These are phyloP conservation scores for Acrocephalus arundinaceus DNA, from an alignment of 2,113 vertebrate species.

Conservation along the genomic window DNA sequence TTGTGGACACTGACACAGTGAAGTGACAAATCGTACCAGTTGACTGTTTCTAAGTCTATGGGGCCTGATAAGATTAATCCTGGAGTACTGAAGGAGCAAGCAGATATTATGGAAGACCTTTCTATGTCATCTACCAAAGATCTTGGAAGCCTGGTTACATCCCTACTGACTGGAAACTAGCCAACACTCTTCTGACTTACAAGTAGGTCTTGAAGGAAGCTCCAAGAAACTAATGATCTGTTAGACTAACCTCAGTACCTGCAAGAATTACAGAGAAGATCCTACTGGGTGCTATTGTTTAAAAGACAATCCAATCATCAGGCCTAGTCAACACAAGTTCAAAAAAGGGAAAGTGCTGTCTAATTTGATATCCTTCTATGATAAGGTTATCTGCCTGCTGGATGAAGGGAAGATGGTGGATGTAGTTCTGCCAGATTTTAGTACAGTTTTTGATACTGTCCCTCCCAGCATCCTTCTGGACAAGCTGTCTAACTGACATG, in stretches of 20 bases:
- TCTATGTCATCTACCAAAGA: background rate
- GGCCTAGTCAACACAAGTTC: background rate
- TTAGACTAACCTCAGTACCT: background rate
- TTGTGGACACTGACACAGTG: background rate
- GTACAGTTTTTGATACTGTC: background rate
- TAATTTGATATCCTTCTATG: background rate
- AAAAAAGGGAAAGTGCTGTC: background rate
- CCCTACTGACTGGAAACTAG: background rate
- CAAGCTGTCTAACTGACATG: background rate
- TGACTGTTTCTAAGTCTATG: background rate
- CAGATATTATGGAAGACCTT: background rate
- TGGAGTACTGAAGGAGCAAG: background rate
- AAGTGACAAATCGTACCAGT: fast-evolving
- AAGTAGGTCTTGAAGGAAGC: background rate
- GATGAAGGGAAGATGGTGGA: background rate
- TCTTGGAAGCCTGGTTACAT: background rate
- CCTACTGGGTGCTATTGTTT: background rate
- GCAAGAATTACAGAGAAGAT: background rate
- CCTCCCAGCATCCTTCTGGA: background rate
- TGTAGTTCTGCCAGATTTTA: background rate
- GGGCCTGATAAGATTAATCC: background rate
- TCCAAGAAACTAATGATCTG: background rate
- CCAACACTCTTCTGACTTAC: background rate
- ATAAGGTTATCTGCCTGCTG: background rate
- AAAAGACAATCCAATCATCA: background rate